A percentile compares a stretch with the other conserved stretches of the same genome.
Evolutionary conservation across 2,113 vertebrate genomes (phyloP).

Genomic region (Atlantisia rogersi): DNA sequence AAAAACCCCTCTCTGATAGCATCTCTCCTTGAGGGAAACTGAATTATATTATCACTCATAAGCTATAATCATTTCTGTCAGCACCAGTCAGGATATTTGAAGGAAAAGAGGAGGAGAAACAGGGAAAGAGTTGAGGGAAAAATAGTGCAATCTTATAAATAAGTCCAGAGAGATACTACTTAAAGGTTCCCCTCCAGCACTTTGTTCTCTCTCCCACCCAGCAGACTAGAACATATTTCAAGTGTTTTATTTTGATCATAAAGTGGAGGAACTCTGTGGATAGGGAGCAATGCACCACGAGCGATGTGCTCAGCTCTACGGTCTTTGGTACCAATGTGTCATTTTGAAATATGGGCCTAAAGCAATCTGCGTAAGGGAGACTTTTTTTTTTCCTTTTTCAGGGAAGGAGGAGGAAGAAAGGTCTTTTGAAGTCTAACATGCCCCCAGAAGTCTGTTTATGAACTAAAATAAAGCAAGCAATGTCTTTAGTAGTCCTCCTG

Average conservation of each 20-base stretch:
- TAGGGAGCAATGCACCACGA: conserved; percentile 18
- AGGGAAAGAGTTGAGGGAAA: not conserved
- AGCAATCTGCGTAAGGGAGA: not conserved
- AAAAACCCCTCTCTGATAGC: conserved; percentile 75
- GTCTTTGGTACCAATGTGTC: not conserved
- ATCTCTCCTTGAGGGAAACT: conserved; percentile 78
- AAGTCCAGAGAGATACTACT: not conserved
- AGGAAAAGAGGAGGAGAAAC: conserved; percentile 44
- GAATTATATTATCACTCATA: conserved; percentile 85
- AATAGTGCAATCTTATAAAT: not conserved
- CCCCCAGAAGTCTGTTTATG: not conserved
- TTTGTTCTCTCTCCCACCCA: not conserved
- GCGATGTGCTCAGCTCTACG: not conserved
- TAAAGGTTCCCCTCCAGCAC: conserved; percentile 10
- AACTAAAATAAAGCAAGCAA: conserved; percentile 2
- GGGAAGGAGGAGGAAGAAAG: not conserved
- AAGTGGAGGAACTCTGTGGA: conserved; percentile 18
- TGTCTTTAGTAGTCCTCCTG: not conserved
- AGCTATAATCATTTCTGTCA: conserved; percentile 81
- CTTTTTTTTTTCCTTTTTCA: not conserved
- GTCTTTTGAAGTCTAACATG: not conserved
- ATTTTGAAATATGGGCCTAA: conserved; percentile 8
- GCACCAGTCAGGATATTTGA: conserved; percentile 53
- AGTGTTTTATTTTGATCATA: conserved; percentile 57
- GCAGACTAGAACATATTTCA: conserved; percentile 35